These are phyloP conservation scores for Sebastes goodei DNA, from an alignment of 2,797 vertebrate genomes.

Conservation along the genomic window DNA sequence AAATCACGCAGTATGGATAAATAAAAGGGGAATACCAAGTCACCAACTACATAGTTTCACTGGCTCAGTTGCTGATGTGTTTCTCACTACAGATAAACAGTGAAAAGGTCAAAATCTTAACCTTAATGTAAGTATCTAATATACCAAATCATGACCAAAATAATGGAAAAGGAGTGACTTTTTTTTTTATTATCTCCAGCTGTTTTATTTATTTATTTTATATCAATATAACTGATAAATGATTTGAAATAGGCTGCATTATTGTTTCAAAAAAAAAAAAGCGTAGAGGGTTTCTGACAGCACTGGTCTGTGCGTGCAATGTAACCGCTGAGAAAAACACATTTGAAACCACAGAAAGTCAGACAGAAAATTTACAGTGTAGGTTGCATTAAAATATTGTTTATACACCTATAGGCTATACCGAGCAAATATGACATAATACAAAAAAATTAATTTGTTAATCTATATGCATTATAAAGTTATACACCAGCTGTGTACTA, in stretches of 20 bases:
- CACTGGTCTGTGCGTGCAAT: background rate
- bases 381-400: background rate
- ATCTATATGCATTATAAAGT: too few relatives aligned
- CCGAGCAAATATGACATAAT: background rate
- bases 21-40: conserved; percentile 62
- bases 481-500: too few relatives aligned
- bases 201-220: background rate
- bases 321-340: background rate
- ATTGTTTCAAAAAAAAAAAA: background rate
- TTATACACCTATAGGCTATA: too few relatives aligned
- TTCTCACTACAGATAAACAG: conserved; percentile 15
- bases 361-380: background rate
- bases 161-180: background rate
- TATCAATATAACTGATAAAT: background rate
- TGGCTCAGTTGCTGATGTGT: background rate
- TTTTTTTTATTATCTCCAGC: background rate
- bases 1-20: conserved; percentile 58
- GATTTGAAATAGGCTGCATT: background rate
- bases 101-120: background rate
- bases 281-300: background rate
- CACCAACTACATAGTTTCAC: conserved; percentile 35
- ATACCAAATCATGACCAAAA: background rate
- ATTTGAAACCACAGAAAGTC: conserved; percentile 9
- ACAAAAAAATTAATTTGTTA: background rate
- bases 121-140: background rate